Base-by-base conservation (phyloP, 2,888 invertebrate genomes). In the Argyresthia goedartella region DNA sequence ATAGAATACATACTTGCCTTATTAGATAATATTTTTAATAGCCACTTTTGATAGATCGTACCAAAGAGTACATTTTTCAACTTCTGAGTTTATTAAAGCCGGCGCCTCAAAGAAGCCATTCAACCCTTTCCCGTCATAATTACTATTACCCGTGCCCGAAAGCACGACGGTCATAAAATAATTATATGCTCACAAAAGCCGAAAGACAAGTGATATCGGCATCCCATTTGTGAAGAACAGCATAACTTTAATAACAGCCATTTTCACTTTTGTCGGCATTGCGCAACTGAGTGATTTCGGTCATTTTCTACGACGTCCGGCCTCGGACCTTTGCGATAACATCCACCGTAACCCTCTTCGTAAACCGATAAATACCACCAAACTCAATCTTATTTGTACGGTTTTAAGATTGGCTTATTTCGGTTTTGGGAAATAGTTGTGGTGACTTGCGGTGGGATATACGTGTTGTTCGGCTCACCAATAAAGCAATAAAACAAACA, bases 241-340 rank as follows among this genome's bases (percentile, higher is more conserved):
- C 35, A 11, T 35, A 34, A 39, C 41, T 50, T 50, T 50, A 47
- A 39, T 47, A 42, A 50, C 46, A 33, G 51, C 59, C 56, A 73
- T 70, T 82, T 80, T 84, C 82, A 84, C 85, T 82, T 85, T 85
- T 84, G 81, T 81, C 78, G 70, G 71, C 71, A 52, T 80, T 81
- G 75, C 75, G 79, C 75, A 80, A 79, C 59, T 54, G 52, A 57
- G 25, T 25, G 50, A 55, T 53, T 54, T 57, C 54, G 57, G 60
- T 56, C 57, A 50, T 53, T 52, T 52, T 50, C 25, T 35, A 11
- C 53, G 34, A 44, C 15, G 41, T 50, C 49, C 43, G 43, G 42
- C 39, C 6, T 35, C 36, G 13, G 16, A 6, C 25, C 25, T 25
- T 25, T 25, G 25, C 25, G 25, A 14, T 48, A 48, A 13, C 13